Percentiles rank a stretch among this genome's conserved stretches.
Evolutionary conservation across 1,140 invertebrate species (phyloP).

Genomic region (Drosophila guanche): DNA sequence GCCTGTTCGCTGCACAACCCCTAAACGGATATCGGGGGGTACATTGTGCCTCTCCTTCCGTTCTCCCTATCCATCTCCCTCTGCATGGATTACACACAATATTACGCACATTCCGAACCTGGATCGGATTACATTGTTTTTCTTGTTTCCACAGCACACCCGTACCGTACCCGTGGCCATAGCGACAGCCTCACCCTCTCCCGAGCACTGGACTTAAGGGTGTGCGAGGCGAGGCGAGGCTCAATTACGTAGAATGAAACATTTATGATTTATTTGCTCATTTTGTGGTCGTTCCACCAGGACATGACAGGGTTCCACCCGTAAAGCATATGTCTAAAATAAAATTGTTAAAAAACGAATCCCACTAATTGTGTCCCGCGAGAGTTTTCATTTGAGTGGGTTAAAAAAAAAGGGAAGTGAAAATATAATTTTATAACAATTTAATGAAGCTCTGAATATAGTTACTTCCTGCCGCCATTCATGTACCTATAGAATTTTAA

Average conservation of each 20-base stretch:
- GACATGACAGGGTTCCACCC: constrained; percentile 7
- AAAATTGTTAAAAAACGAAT: constrained; percentile 49
- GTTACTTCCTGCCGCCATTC: too few relatives aligned
- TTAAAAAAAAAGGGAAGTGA: constrained; percentile 5
- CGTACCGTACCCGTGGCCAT: constrained; percentile 35
- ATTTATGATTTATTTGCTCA: constrained; percentile 82
- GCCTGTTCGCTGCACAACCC: constrained; percentile 49
- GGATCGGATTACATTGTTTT: constrained; percentile 71
- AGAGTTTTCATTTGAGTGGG: constrained; percentile 34
- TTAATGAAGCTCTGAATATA: too few relatives aligned
- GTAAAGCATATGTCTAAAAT: constrained; percentile 62
- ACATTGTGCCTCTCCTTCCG: neutral
- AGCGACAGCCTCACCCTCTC: constrained; percentile 34
- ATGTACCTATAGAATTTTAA: too few relatives aligned
- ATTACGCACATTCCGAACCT: constrained; percentile 51
- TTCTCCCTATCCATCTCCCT: constrained; percentile 12
- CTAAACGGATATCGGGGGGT: constrained; percentile 1
- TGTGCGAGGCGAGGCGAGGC: constrained; percentile 33
- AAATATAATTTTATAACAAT: neutral
- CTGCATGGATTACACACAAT: constrained; percentile 39
- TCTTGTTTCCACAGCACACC: constrained; percentile 47
- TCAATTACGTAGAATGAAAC: constrained; percentile 73
- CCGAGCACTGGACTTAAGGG: constrained; percentile 42
- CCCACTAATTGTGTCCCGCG: constrained; percentile 67
- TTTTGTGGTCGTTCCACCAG: constrained; percentile 55